Evolutionary conservation across 2,113 vertebrate genomes (phyloP).

Genomic region (Danio rerio): GRCz12tu NC_133180.1:37029001-37029500

Average conservation of each 20-base stretch:
- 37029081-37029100: slow-evolving; percentile 3
- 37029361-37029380: background rate
- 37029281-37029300: background rate
- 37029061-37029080: slow-evolving; percentile 29
- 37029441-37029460: background rate
- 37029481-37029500: background rate
- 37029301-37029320: background rate
- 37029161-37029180: background rate
- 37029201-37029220: background rate
- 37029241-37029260: background rate
- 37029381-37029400: slow-evolving; percentile 14
- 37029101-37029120: slow-evolving; percentile 16
- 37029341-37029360: background rate
- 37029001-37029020: slow-evolving; percentile 21
- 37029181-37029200: background rate
- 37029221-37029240: background rate
- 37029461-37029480: background rate
- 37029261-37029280: too few species aligned
- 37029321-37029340: background rate
- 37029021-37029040: background rate
- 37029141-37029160: background rate
- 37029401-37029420: background rate
- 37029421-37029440: background rate
- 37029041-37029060: slow-evolving; percentile 8
- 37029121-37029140: background rate